These are phyloP conservation scores for Dynastes tityus DNA, from an alignment of 2,888 invertebrate genomes.

Conservation along the genomic window DNA sequence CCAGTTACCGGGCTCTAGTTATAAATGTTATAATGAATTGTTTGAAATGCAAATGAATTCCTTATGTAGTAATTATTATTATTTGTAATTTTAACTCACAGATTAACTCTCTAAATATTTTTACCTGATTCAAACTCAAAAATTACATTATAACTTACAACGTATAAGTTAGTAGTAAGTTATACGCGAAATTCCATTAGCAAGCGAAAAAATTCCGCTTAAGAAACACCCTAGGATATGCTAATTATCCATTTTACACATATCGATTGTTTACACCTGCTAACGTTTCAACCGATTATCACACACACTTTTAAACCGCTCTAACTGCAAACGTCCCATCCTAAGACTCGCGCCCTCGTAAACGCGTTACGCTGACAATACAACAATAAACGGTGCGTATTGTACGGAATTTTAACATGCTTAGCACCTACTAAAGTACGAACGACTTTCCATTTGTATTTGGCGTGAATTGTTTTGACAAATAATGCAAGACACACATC, in stretches of 20 bases:
- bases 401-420: not conserved
- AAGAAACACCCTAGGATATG: not conserved
- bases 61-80: too few species aligned
- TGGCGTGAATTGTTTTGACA: not conserved
- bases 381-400: not conserved
- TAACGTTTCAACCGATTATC: not conserved
- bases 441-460: not conserved
- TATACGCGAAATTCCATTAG: not conserved
- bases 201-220: not conserved
- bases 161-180: too few species aligned
- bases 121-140: too few species aligned
- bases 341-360: not conserved
- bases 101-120: too few species aligned
- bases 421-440: not conserved
- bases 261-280: not conserved
- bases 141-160: too few species aligned
- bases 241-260: not conserved
- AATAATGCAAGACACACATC: not conserved
- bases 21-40: too few species aligned
- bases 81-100: too few species aligned
- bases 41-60: too few species aligned
- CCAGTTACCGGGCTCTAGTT: too few species aligned
- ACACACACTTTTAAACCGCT: not conserved
- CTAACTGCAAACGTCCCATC: not conserved
- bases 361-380: not conserved